Percentiles rank a stretch among this genome's conserved stretches.
Conservation (phyloP, 2,888 invertebrate species). For the Calameuta filiformis region DNA sequence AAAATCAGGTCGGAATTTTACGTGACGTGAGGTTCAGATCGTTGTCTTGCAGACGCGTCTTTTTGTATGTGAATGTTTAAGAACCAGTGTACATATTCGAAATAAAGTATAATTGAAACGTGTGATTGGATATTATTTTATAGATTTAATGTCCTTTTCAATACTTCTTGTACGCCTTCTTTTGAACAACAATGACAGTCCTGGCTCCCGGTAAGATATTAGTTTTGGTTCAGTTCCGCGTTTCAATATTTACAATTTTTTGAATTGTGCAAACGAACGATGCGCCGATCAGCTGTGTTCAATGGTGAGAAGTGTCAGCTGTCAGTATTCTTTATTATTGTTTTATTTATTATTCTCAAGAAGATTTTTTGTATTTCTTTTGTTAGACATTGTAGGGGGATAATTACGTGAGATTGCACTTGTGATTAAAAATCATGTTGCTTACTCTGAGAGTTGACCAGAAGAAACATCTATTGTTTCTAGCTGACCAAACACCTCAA, state of each 20-base stretch:
- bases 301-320: background rate
- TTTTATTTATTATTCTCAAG: background rate
- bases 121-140: background rate
- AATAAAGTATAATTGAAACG: background rate
- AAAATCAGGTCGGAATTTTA: background rate
- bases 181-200: background rate
- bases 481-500: constrained; percentile 68
- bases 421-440: constrained; percentile 51
- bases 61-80: constrained; percentile 4
- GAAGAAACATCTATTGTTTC: constrained; percentile 69
- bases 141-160: background rate
- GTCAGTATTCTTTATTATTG: background rate
- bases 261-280: background rate
- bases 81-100: constrained; percentile 2
- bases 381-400: background rate
- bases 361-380: background rate
- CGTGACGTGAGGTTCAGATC: background rate
- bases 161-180: background rate
- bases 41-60: background rate
- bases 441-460: constrained; percentile 69
- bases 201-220: background rate
- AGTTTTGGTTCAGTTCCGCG: background rate
- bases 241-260: background rate
- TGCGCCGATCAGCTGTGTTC: background rate
- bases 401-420: background rate